Base-by-base conservation (phyloP, 2,113 vertebrate species). In the Cercopithecus mona region DNA sequence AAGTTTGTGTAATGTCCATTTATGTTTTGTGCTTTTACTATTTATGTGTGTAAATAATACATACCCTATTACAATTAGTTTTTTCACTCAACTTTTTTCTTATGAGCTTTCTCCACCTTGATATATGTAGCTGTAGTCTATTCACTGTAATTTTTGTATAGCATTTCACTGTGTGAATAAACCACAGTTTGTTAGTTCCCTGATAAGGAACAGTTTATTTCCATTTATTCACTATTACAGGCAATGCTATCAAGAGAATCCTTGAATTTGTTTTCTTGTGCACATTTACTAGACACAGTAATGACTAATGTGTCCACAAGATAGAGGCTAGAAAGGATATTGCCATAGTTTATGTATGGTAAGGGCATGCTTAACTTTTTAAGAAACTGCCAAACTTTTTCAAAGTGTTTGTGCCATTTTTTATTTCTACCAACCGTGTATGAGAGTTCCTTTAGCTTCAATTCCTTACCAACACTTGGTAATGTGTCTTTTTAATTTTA, bases 81-180 rank as follows among this genome's bases (percentile, higher is more conserved):
- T 90, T 79, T 75, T 70, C 70, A 48, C 61, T 76, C 18, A 45
- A 12, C 23, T 95, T 88, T 45, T n/a, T 55, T 61, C 59, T 89
- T 96, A 80, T 88, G 59, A 94, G 79, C 57, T 87, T 79, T 80
- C 50, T 72, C 48, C 18, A 40, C 83, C n/a, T 97, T 79, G 81
- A 78, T 94, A 55, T 73, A 73, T 84, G 64, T 75, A 70, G 64
- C 43, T 93, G 35, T 48, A 45, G 38, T 52, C 5, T 32, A 84
- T 68, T 93, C 48, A 84, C 52, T 79, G 61, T 59, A 92, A 83
- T 96, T 92, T 81, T 48, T 79, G 27, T 40, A 45, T n/a, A 68
- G 61, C 52, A 83, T 68, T 57, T 86, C 40, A 84, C 52, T 61
- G 20, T 61, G n/a, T 80, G 45, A 93, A 84, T 84, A 61, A 88